phyloP scores from a whole-genome alignment of 1,140 invertebrate species.

The Dysdera silvatica region DNA sequence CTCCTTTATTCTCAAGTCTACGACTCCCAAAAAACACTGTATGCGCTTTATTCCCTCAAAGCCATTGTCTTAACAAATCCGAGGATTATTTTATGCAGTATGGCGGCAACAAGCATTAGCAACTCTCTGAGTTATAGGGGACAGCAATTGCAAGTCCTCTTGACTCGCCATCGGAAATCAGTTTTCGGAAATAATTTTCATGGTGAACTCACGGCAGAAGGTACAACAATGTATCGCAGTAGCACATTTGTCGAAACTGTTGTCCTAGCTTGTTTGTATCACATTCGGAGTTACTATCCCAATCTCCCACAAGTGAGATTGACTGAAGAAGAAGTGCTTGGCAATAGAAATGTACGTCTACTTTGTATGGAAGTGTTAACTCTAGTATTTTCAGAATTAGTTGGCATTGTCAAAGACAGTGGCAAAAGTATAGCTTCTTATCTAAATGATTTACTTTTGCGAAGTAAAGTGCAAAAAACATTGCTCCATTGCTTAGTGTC shows the following conservation, averaged over 20 bases:
- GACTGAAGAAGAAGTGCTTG: conserved; percentile 62
- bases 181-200: conserved; percentile 70
- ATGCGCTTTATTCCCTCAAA: conserved; percentile 65
- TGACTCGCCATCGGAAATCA: conserved; percentile 70
- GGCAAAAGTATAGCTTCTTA: conserved; percentile 72
- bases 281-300: conserved; percentile 71
- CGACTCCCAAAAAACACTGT: conserved; percentile 65
- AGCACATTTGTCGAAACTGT: conserved; percentile 77
- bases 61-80: conserved; percentile 66
- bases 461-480: conserved; percentile 83
- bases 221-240: conserved; percentile 52
- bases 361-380: conserved; percentile 61
- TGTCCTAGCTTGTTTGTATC: conserved; percentile 69
- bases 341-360: conserved; percentile 61
- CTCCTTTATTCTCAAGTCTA: conserved; percentile 72
- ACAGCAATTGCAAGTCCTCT: conserved; percentile 53
- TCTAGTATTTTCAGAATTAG: conserved; percentile 65
- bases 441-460: conserved; percentile 67
- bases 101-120: conserved; percentile 59
- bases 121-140: conserved; percentile 42
- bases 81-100: conserved; percentile 60
- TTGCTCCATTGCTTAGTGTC: conserved; percentile 73
- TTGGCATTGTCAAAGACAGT: conserved; percentile 72
- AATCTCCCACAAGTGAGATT: conserved; percentile 57
- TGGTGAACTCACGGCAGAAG: conserved; percentile 53